Conservation (phyloP, 2,113 vertebrate species). For the Galemys pyrenaicus region DNA sequence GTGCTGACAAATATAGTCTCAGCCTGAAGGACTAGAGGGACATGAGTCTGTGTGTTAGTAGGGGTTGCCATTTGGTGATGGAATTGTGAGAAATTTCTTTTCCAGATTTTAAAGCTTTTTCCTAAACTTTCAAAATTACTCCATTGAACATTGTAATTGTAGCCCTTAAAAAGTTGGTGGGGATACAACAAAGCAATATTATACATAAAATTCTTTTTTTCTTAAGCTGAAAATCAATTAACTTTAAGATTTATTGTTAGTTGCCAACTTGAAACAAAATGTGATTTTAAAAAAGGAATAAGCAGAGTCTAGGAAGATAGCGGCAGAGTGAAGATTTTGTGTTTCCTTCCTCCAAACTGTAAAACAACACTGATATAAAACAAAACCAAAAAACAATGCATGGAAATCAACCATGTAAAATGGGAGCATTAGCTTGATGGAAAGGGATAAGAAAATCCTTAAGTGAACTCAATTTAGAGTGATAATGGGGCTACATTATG, state of each 20-base stretch:
- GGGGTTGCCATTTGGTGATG: neutral
- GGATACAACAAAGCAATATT: neutral
- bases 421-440: too few species aligned
- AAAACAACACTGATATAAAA: too few species aligned
- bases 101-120: conserved; percentile 22
- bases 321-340: too few species aligned
- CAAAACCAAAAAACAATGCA: too few species aligned
- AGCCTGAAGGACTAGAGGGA: neutral
- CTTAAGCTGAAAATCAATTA: conserved; percentile 28
- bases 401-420: too few species aligned
- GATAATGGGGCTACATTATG: too few species aligned
- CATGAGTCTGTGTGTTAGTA: neutral
- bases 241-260: conserved; percentile 6
- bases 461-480: too few species aligned
- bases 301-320: neutral
- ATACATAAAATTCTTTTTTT: conserved; percentile 18
- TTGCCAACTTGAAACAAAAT: neutral
- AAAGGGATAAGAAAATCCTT: too few species aligned
- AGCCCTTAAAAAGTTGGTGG: neutral
- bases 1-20: neutral
- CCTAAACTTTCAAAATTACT: conserved; percentile 38
- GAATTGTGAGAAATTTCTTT: neutral
- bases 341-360: too few species aligned
- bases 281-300: conserved; percentile 9
- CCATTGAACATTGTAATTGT: neutral